Percentiles rank a stretch among this genome's conserved stretches.
Evolutionary conservation across 2,888 invertebrate genomes (phyloP).

Genomic region (Cerastoderma edule): DNA sequence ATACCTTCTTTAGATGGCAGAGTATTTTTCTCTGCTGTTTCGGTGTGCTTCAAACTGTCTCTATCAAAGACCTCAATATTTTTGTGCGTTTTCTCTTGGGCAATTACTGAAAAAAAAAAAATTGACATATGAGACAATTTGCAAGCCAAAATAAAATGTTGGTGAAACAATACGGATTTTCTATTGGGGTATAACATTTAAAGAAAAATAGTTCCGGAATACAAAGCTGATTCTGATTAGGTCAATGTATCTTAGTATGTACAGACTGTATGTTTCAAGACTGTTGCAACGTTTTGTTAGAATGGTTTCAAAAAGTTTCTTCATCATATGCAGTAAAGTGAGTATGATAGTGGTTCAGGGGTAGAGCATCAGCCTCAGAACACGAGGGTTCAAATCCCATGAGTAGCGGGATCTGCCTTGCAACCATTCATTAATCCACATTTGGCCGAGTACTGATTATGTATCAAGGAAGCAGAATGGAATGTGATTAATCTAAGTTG

Average conservation of each 20-base stretch:
- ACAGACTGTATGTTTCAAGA: not conserved
- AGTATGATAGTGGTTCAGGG: no score
- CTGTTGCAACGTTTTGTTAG: no score
- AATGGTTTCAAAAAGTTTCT: no score
- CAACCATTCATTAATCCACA: not conserved
- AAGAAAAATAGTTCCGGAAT: not conserved
- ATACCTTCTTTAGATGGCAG: conserved; percentile 69
- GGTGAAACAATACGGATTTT: no score
- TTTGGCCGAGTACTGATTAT: not conserved
- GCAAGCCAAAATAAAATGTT: not conserved
- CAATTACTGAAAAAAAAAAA: conserved; percentile 51
- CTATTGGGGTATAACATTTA: not conserved
- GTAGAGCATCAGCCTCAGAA: no score
- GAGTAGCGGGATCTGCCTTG: not conserved
- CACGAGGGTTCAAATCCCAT: no score
- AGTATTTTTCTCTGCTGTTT: conserved; percentile 69
- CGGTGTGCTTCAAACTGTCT: conserved; percentile 62
- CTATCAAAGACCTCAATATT: conserved; percentile 63
- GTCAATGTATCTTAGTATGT: not conserved
- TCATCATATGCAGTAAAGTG: no score
- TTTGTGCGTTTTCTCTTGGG: conserved; percentile 58
- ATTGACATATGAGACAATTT: not conserved
- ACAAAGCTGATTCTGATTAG: not conserved
- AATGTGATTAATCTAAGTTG: not conserved
- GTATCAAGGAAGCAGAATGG: not conserved